A percentile compares a stretch with the other conserved stretches of the same genome.
Conservation (phyloP, 2,113 vertebrate species). For the Ceyx margarethae region DNA sequence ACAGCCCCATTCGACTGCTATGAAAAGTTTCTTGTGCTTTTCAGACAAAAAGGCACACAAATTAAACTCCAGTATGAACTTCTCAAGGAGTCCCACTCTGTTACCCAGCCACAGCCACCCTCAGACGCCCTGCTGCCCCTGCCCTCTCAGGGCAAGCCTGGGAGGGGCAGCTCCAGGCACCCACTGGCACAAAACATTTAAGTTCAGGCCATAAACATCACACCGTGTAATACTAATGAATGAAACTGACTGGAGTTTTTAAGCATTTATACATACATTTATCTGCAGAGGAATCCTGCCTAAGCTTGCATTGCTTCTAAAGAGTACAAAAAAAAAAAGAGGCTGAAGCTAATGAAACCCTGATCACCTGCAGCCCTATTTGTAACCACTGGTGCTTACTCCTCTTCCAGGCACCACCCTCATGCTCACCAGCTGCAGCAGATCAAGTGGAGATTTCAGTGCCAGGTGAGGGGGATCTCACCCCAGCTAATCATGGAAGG, state of each 20-base stretch:
- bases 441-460: rapidly evolving
- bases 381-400: background rate
- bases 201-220: background rate
- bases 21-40: background rate
- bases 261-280: rapidly evolving
- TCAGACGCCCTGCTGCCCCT: rapidly evolving
- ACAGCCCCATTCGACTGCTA: background rate
- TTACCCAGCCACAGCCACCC: background rate
- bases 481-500: rapidly evolving
- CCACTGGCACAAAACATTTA: background rate
- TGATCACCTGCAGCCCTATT: rapidly evolving
- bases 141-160: rapidly evolving
- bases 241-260: background rate
- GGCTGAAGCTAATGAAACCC: background rate
- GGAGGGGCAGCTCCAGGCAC: background rate
- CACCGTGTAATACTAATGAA: rapidly evolving
- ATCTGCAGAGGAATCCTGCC: background rate
- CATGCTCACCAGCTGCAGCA: background rate
- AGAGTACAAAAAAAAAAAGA: background rate
- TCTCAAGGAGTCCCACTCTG: background rate
- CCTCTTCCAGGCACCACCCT: background rate
- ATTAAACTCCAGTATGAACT: background rate
- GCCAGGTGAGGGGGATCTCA: rapidly evolving
- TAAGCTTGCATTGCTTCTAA: rapidly evolving
- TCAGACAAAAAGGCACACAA: background rate